Base-by-base conservation (phyloP, 2,797 vertebrate species). In the Esox lucius region DNA sequence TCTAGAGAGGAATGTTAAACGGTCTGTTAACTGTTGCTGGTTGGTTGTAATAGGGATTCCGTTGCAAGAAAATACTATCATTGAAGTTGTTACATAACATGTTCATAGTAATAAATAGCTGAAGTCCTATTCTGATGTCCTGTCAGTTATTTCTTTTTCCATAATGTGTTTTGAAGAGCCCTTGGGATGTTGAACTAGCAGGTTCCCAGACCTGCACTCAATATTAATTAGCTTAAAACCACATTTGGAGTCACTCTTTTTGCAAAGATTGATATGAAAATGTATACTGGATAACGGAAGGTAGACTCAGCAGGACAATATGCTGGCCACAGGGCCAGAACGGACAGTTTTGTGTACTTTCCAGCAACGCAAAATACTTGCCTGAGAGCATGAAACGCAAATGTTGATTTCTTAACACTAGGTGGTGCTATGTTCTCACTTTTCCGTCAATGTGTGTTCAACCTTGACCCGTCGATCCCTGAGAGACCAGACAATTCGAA, bases 31-130 rank as follows among this genome's bases (percentile, higher is more conserved):
- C 46, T 70, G 49, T 82, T 28, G 39, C 13, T 16, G 15, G 19
- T 35, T 31, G 19, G 2, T 77, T 70, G 16, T 2, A 24, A 65
- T 74, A 39, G 17, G 28, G 70, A 72, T 51, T 48, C 35, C 24
- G n/a, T 72, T 72, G 11, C 73, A 26, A 11, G 74, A 12, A 77
- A 0, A 51, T 42, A 19, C 31, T 77, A 7, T 39, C 35, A 39
- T 35, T 42, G 16, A 72, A 51, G 61, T 75, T 86, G 71, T 85
- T 83, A 39, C 65, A 77, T 56, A 3, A 56, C 3, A 49, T 81
- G 1, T 39, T 69, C 64, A 33, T 74, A 2, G 8, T 51, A 90
- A 88, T 88, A 90, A 88, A 73, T 75, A 28, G 72, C 76, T 86
- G 72, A 71, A 73, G 28, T 56, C 70, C n/a, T 35, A 28, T 24